Conservation (phyloP, 2,888 invertebrate species). For the Craniophora ligustri region DNA sequence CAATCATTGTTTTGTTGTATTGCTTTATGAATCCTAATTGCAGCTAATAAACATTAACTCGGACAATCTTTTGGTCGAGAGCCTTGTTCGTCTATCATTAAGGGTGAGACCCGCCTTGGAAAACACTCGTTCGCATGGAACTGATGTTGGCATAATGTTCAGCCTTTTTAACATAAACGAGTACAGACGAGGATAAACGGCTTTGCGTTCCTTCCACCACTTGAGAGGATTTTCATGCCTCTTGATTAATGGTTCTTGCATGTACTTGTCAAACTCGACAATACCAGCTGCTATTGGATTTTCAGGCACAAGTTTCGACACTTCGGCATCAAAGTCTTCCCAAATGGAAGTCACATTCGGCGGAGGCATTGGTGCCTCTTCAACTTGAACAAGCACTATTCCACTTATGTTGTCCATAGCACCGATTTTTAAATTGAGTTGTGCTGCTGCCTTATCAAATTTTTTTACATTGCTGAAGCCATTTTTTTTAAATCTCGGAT, state of each 20-base stretch:
- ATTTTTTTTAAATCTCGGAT: no score
- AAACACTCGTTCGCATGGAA: constrained; percentile 39
- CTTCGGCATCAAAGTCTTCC: constrained; percentile 1
- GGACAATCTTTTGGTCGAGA: constrained; percentile 26
- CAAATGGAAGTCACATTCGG: no score
- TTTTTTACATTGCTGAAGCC: no score
- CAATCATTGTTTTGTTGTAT: no score
- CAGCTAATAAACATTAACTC: no score
- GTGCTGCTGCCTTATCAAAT: no score
- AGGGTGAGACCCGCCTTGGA: constrained; percentile 25
- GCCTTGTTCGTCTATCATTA: constrained; percentile 21
- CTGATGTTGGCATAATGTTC: constrained; percentile 26
- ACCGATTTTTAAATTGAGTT: not conserved
- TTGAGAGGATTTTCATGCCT: constrained; percentile 3
- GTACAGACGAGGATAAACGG: constrained; percentile 30
- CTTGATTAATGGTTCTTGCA: constrained; percentile 9
- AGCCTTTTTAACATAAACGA: constrained; percentile 22
- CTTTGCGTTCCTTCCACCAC: constrained; percentile 35
- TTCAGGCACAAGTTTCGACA: not conserved
- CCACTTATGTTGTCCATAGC: constrained; percentile 4
- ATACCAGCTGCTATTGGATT: constrained; percentile 11
- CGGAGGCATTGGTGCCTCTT: no score
- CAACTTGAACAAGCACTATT: not conserved
- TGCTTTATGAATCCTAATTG: no score
- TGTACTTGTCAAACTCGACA: constrained; percentile 15